phyloP scores from a whole-genome alignment of 1,140 invertebrate genomes.

The Zophobas morio region DNA sequence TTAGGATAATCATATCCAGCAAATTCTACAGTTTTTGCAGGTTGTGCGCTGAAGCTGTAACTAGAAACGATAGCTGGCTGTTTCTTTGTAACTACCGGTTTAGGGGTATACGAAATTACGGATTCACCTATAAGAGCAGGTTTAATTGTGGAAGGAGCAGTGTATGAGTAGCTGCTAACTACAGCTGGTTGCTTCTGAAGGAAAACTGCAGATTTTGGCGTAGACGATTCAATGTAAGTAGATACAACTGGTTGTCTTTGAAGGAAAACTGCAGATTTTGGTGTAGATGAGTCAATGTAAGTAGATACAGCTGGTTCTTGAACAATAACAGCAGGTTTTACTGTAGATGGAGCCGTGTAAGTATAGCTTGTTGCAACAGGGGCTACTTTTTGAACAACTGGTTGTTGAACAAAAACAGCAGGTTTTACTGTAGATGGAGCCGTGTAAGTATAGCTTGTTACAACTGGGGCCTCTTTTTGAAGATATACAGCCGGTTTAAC shows the following conservation, averaged over 20 bases:
- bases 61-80: slow-evolving; percentile 54
- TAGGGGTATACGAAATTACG: slow-evolving; percentile 17
- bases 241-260: slow-evolving; percentile 25
- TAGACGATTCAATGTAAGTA: slow-evolving; percentile 28
- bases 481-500: slow-evolving; percentile 18
- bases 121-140: slow-evolving; percentile 34
- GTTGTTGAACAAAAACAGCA: slow-evolving; percentile 28
- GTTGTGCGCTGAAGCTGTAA: slow-evolving; percentile 42
- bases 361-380: slow-evolving; percentile 42
- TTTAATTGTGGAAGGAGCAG: slow-evolving; percentile 58
- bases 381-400: slow-evolving; percentile 24
- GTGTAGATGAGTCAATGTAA: slow-evolving; percentile 22
- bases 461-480: slow-evolving; percentile 36
- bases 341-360: slow-evolving; percentile 23
- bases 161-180: slow-evolving; percentile 26
- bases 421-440: slow-evolving; percentile 23
- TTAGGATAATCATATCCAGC: slow-evolving; percentile 68
- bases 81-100: slow-evolving; percentile 25
- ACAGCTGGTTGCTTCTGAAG: slow-evolving; percentile 10
- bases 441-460: slow-evolving; percentile 39
- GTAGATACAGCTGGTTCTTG: slow-evolving; percentile 31
- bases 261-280: slow-evolving; percentile 5
- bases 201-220: slow-evolving; percentile 29
- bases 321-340: slow-evolving; percentile 24
- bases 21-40: slow-evolving; percentile 55